phyloP scores from a whole-genome alignment of 2,888 invertebrate genomes.

The Panorpa germanica region DNA sequence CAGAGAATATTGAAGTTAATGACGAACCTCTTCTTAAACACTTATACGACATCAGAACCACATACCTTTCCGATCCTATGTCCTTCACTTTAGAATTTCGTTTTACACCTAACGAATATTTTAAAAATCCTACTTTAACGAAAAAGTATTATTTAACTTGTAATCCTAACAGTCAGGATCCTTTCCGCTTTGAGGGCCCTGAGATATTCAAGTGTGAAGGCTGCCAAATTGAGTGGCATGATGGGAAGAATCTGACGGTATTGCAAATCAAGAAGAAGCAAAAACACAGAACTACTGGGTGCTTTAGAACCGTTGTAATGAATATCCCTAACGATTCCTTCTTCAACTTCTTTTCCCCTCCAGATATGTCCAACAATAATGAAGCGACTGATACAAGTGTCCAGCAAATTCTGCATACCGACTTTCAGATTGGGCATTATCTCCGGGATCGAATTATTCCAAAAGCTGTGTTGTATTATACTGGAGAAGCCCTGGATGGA shows the following conservation, averaged over 20 bases:
- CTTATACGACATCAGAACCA: conserved; percentile 23
- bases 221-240: conserved; percentile 92
- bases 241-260: conserved; percentile 91
- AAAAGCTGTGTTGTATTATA: conserved; percentile 91
- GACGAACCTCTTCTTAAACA: conserved; percentile 33
- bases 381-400: no score
- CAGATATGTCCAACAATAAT: conserved; percentile 70
- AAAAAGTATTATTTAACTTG: conserved; percentile 92
- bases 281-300: conserved; percentile 91
- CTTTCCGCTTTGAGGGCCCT: conserved; percentile 88
- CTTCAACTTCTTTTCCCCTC: conserved; percentile 97
- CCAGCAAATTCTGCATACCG: conserved; percentile 68
- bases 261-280: conserved; percentile 96
- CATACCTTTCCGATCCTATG: conserved; percentile 28
- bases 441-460: conserved; percentile 92
- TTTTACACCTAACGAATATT: conserved; percentile 87
- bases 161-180: conserved; percentile 72
- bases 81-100: conserved; percentile 66
- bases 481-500: conserved; percentile 72
- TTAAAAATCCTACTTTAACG: conserved; percentile 62
- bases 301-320: conserved; percentile 83
- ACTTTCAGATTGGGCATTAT: conserved; percentile 98
- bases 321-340: conserved; percentile 94
- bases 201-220: conserved; percentile 47
- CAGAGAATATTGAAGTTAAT: conserved; percentile 85